Conservation (phyloP, 2,113 vertebrate species). For the Narcine bancroftii region DNA sequence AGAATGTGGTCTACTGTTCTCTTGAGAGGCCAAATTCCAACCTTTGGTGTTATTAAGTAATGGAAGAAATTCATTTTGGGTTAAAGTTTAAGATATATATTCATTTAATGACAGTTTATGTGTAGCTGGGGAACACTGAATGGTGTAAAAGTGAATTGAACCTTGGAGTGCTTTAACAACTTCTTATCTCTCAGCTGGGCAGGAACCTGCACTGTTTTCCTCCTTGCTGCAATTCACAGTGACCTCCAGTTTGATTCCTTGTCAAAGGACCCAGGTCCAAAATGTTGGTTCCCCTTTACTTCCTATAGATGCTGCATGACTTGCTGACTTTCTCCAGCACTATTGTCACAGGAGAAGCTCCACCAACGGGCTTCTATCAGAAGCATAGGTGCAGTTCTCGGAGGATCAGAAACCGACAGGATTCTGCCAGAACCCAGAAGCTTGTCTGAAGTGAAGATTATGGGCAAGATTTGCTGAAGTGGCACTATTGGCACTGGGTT, state of each 20-base stretch:
- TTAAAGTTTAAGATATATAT: slow-evolving; percentile 32
- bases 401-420: background rate
- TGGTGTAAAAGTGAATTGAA: background rate
- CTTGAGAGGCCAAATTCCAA: slow-evolving; percentile 21
- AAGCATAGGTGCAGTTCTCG: background rate
- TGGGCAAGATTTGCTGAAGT: background rate
- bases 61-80: background rate
- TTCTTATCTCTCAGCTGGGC: background rate
- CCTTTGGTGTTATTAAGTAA: slow-evolving; percentile 17
- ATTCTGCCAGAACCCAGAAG: background rate
- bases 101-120: background rate
- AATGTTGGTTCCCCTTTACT: too few species aligned
- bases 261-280: too few species aligned
- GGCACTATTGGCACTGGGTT: background rate
- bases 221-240: background rate
- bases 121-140: background rate
- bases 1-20: background rate
- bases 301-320: too few species aligned
- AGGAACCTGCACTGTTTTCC: background rate
- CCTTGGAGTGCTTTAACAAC: background rate
- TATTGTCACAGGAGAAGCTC: too few species aligned
- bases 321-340: too few species aligned
- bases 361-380: background rate
- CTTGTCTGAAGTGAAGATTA: background rate
- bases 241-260: background rate